Base-by-base conservation (phyloP, 2,113 vertebrate species). In the Atherinomorus stipes region DNA sequence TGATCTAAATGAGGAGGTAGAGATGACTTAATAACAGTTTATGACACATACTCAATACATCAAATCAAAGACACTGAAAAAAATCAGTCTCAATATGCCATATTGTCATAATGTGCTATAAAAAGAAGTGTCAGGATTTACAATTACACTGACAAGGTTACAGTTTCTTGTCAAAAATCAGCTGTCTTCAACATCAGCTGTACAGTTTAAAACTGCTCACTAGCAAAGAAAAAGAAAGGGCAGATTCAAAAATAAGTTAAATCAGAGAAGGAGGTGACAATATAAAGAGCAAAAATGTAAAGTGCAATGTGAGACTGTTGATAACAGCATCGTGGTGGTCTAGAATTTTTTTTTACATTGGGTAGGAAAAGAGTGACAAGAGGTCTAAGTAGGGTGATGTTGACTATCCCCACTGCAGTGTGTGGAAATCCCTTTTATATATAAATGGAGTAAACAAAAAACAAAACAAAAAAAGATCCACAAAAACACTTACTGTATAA, bases 121-220 rank as follows among this genome's bases (percentile, higher is more conserved):
- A 72, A 42, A 22, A 69, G 19, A 12, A 44, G 26, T 77, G 51
- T 45, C 78, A 75, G 42, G 19, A 71, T 75, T 76, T 63, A 56
- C 77, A 71, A 61, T 73, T 19, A 42, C 45, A 65, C 3, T 73
- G 80, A 76, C 72, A 85, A 66, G 63, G 69, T 83, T 73, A 53
- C 31, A 26, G 25, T 61, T 44, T 61, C 56, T 57, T 74, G 40
- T 75, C 64, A 84, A 71, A 68, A 77, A 58, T 13, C 25, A 76
- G 64, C 26, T 49, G 38, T 66, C 68, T 45, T 51, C 37, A 74
- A 71, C 47, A 78, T 76, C 50, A 16, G 21, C 44, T 49, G 63
- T 4, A 54, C 13, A 42, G 23, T 63, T 64, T 7, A 19, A 5
- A 50, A 59, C 15, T 18, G 44, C 22, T 74, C 9, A 26, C 38